Conservation (phyloP, 2,113 vertebrate species). For the Caretta caretta region DNA sequence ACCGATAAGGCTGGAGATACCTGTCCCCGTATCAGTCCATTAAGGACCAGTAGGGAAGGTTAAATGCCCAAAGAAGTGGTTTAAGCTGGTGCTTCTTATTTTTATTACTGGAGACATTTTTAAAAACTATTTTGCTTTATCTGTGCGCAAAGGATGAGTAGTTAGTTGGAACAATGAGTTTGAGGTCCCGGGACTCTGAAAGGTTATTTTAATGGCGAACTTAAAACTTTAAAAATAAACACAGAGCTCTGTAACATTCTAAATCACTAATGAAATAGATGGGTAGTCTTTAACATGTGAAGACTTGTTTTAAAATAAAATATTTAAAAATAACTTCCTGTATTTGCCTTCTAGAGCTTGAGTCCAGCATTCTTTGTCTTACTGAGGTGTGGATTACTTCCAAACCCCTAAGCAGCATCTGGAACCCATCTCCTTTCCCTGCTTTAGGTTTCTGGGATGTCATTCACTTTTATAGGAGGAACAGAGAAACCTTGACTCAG, state of each 20-base stretch:
- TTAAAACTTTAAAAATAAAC: neutral
- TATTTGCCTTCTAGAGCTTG: neutral
- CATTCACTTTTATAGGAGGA: neutral
- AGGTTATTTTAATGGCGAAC: neutral
- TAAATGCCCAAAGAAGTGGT: neutral
- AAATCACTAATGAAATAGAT: neutral
- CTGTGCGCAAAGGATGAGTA: neutral
- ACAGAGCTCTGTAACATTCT: neutral
- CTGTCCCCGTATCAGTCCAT: neutral
- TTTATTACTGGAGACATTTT: neutral
- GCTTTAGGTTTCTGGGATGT: neutral
- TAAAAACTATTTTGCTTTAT: neutral
- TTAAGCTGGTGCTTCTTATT: neutral
- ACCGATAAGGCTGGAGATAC: neutral
- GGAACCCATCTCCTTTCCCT: neutral
- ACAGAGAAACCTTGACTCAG: neutral
- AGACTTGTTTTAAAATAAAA: neutral
- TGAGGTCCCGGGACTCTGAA: neutral
- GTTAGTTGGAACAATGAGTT: neutral
- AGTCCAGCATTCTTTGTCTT: neutral
- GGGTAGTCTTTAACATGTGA: neutral
- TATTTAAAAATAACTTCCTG: neutral
- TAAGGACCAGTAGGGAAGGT: neutral
- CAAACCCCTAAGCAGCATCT: neutral
- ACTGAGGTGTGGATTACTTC: neutral